Evolutionary conservation across 1,140 invertebrate genomes (phyloP).

Genomic region (Pachyrhynchus sulphureomaculatus): DNA sequence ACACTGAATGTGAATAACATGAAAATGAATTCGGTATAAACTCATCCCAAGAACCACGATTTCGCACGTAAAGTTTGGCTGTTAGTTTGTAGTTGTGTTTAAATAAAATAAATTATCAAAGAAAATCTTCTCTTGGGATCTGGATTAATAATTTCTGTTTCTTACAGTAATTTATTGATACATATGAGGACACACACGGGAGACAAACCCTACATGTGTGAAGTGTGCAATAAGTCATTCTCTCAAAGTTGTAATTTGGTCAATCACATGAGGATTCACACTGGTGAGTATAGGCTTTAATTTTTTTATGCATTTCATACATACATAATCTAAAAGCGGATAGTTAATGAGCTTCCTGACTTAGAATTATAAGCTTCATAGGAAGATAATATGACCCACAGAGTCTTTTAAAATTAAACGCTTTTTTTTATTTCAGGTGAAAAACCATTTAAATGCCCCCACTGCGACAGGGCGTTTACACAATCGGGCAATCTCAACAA

Average conservation of each 20-base stretch:
- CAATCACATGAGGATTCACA: constrained; percentile 60
- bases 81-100: no score
- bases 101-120: no score
- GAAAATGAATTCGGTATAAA: no score
- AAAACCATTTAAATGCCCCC: constrained; percentile 48
- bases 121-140: not conserved
- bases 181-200: constrained; percentile 54
- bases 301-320: no score
- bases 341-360: no score
- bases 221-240: constrained; percentile 55
- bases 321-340: no score
- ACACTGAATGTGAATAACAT: no score
- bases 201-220: constrained; percentile 60
- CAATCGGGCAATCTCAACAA: constrained; percentile 56
- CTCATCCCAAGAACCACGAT: no score
- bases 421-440: constrained; percentile 49
- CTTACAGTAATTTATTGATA: constrained; percentile 41
- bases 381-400: no score
- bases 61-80: no score
- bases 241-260: constrained; percentile 59
- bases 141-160: not conserved
- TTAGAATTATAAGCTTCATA: no score
- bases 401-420: no score
- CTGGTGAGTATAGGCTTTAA: constrained; percentile 10
- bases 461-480: constrained; percentile 52